Conservation (phyloP, 2,888 invertebrate genomes). For the Torymus auratus region DNA sequence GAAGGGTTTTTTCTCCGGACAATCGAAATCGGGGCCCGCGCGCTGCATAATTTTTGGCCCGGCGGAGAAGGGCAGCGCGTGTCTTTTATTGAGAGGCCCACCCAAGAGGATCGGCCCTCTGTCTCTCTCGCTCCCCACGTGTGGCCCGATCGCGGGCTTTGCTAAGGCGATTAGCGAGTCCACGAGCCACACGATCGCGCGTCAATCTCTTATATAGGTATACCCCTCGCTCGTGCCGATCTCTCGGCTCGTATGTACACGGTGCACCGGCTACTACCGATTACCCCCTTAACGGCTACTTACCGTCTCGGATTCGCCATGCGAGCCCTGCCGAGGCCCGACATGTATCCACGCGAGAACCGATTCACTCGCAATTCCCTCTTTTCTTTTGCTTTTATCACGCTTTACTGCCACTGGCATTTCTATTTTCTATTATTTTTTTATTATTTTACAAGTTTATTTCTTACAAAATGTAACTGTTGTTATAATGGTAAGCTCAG, state of each 20-base stretch:
- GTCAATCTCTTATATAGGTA: slow-evolving; percentile 58
- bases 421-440: no score
- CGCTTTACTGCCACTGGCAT: no score
- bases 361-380: not conserved
- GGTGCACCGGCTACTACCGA: not conserved
- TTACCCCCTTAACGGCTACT: slow-evolving; percentile 7
- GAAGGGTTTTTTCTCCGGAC: no score
- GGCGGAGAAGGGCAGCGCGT: no score
- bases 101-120: slow-evolving; percentile 66
- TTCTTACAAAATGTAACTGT: no score
- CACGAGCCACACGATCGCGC: not conserved
- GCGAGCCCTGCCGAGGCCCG: not conserved
- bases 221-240: slow-evolving; percentile 1
- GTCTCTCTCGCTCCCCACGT: slow-evolving; percentile 35
- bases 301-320: slow-evolving; percentile 23
- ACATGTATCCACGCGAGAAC: not conserved
- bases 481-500: no score
- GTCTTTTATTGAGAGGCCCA: slow-evolving; percentile 67
- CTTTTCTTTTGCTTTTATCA: no score
- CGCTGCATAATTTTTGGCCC: slow-evolving; percentile 71
- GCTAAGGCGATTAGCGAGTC: slow-evolving; percentile 62
- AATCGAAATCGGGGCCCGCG: not conserved
- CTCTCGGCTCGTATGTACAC: not conserved
- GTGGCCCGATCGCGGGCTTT: slow-evolving; percentile 60
- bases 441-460: no score